These are phyloP conservation scores for cat (Felis catus) DNA, from an alignment of 2,113 vertebrate species.

Conservation along the genomic window F.catus_Fca126_mat1.0 CM031413.1:114228501-114229000, in stretches of 20 bases:
- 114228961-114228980: not conserved
- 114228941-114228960: not conserved
- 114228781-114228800: not conserved
- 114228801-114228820: not conserved
- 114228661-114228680: not conserved
- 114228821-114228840: too few relatives aligned
- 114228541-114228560: not conserved
- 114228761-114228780: not conserved
- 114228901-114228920: not conserved
- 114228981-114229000: constrained; percentile 79
- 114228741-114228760: not conserved
- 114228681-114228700: not conserved
- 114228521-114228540: not conserved
- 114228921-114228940: not conserved
- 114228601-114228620: not conserved
- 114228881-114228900: not conserved
- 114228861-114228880: not conserved
- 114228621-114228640: not conserved
- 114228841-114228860: not conserved
- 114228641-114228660: not conserved
- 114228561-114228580: not conserved
- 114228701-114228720: not conserved
- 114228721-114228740: not conserved
- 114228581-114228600: not conserved
- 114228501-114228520: not conserved